Base-by-base conservation (phyloP, 1,140 invertebrate genomes). In the Octopus bimaculoides region DNA sequence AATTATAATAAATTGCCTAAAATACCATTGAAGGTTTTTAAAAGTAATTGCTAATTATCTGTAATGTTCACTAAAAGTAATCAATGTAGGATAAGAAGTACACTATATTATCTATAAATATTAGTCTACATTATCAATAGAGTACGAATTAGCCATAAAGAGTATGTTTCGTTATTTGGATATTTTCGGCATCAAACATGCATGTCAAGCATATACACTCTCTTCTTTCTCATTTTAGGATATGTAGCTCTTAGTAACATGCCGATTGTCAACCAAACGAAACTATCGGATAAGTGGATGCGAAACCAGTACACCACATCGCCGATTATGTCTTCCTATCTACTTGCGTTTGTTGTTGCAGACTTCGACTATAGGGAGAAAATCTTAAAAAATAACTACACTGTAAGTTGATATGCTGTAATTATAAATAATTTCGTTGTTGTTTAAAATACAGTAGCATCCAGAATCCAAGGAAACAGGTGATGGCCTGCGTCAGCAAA, bases 161-260 rank as follows among this genome's bases (percentile, higher is more conserved):
- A 41, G 26, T 41, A 41, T 41, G 26, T 41, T 41, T 41, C 26
- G 26, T 41, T 41, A 41, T 41, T 41, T 41, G 26, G 26, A 41
- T 41, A 41, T 41, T 41, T 41, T 41, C 26, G 26, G 17, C 9
- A 61, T 61, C 17, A 9, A 9, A 61, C 9, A 12, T 61, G 56
- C 9, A 61, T 61, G 56, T 17, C 56, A 61, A 61, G 56, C 17
- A 61, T 61, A 41, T 41, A 41, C 26, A 41, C 26, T 41, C 26
- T 41, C 26, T 41, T 61, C 9, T 61, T 61, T 61, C 1, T 61
- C 17, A 12, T 17, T 82, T 12, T 86, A 85, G 89, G 89, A 66
- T 86, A 88, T 77, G 93, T 94, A 8, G 96, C 95, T 20, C 91
- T 98, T 26, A 98, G 96, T n/a, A 99, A 98, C 88, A 98, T 98